phyloP scores from a whole-genome alignment of 2,888 invertebrate genomes.

The Arctia plantaginis region DNA sequence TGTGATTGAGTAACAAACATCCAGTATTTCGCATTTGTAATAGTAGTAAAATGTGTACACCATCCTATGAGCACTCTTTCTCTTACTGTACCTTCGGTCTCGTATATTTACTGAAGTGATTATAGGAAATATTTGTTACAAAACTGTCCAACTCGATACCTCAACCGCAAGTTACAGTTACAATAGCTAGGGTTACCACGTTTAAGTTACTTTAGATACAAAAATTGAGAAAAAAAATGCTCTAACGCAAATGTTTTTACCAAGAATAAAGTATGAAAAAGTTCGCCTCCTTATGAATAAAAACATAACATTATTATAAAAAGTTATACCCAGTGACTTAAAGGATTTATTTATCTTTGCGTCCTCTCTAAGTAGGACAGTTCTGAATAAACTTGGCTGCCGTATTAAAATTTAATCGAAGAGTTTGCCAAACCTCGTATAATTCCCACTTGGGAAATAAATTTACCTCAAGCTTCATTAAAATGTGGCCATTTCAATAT shows the following conservation, averaged over 20 bases:
- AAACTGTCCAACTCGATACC: constrained; percentile 7
- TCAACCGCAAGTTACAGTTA: constrained; percentile 8
- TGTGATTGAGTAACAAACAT: neutral
- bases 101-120: neutral
- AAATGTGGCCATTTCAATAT: neutral
- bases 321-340: neutral
- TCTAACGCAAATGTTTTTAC: neutral
- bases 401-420: constrained; percentile 3
- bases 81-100: neutral
- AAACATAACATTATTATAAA: neutral
- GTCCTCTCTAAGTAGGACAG: neutral
- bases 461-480: neutral
- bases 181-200: constrained; percentile 8
- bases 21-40: neutral
- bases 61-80: neutral
- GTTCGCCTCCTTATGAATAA: neutral
- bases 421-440: neutral
- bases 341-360: neutral
- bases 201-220: neutral
- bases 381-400: neutral
- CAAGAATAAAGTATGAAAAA: neutral
- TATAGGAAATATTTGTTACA: constrained; percentile 9
- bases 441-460: neutral
- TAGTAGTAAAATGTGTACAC: neutral
- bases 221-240: neutral